Percentiles rank a stretch among this genome's conserved stretches.
phyloP scores from a whole-genome alignment of 2,797 vertebrate species.

The Arnoldichthys spilopterus region DNA sequence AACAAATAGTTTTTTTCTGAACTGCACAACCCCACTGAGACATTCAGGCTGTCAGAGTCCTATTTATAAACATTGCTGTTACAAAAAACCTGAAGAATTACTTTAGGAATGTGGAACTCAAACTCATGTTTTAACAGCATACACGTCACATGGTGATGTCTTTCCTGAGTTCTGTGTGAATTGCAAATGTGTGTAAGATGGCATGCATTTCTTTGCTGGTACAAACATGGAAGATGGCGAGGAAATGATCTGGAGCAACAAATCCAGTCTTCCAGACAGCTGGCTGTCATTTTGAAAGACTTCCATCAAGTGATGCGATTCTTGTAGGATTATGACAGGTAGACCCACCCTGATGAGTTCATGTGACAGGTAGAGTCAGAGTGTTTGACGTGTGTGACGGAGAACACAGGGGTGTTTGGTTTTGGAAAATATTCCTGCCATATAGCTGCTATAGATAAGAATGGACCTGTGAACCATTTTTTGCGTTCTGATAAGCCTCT shows the following conservation, averaged over 20 bases:
- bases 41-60: too few species aligned
- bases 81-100: not conserved
- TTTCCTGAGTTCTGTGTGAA: too few species aligned
- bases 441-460: not conserved
- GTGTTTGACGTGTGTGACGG: not conserved
- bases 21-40: too few species aligned
- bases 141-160: too few species aligned
- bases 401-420: not conserved
- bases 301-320: not conserved
- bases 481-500: not conserved
- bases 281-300: not conserved
- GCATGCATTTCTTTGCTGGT: not conserved
- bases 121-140: not conserved
- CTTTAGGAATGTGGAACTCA: not conserved
- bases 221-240: not conserved
- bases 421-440: not conserved
- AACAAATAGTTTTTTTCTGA: too few species aligned
- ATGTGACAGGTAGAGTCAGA: not conserved
- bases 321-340: not conserved
- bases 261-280: not conserved
- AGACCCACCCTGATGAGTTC: slow-evolving; percentile 10
- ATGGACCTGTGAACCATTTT: not conserved
- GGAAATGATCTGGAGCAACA: not conserved
- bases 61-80: not conserved
- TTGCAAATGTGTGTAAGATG: too few species aligned